Conservation (phyloP, 2,888 invertebrate genomes). For the Horisme vitalbata region DNA sequence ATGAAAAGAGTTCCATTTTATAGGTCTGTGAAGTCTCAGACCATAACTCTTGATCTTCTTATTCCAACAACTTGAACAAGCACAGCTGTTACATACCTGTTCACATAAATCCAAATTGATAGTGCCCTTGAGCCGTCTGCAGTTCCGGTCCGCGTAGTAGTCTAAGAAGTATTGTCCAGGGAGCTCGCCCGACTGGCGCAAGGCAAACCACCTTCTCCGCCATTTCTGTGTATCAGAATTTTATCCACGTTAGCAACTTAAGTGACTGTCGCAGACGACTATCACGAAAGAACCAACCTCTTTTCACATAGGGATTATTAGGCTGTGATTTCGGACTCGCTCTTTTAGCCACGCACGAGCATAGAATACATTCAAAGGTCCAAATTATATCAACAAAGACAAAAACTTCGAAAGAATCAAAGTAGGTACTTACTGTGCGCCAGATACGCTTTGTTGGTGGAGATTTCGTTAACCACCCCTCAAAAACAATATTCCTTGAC, state of each 20-base stretch:
- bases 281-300: not conserved
- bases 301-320: too few species aligned
- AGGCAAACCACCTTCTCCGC: slow-evolving; percentile 96
- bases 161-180: slow-evolving; percentile 97
- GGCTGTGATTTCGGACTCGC: slow-evolving; percentile 15
- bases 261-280: not conserved
- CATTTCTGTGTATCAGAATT: slow-evolving; percentile 87
- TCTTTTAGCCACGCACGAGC: too few species aligned
- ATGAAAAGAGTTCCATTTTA: too few species aligned
- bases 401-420: slow-evolving; percentile 33
- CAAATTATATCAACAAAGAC: slow-evolving; percentile 63
- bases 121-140: slow-evolving; percentile 92
- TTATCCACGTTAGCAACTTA: slow-evolving; percentile 26
- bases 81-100: slow-evolving; percentile 85
- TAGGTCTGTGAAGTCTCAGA: too few species aligned
- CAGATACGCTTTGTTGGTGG: slow-evolving; percentile 96
- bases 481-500: slow-evolving; percentile 89
- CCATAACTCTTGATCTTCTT: too few species aligned
- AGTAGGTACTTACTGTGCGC: slow-evolving; percentile 92
- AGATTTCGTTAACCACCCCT: slow-evolving; percentile 98
- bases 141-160: slow-evolving; percentile 94
- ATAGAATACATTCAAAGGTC: too few species aligned
- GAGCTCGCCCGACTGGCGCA: slow-evolving; percentile 94
- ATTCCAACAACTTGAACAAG: too few species aligned
- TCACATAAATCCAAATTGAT: slow-evolving; percentile 98